A percentile compares a stretch with the other conserved stretches of the same genome.
Conservation (phyloP, 2,888 invertebrate species). For the Platycheirus rosarum region DNA sequence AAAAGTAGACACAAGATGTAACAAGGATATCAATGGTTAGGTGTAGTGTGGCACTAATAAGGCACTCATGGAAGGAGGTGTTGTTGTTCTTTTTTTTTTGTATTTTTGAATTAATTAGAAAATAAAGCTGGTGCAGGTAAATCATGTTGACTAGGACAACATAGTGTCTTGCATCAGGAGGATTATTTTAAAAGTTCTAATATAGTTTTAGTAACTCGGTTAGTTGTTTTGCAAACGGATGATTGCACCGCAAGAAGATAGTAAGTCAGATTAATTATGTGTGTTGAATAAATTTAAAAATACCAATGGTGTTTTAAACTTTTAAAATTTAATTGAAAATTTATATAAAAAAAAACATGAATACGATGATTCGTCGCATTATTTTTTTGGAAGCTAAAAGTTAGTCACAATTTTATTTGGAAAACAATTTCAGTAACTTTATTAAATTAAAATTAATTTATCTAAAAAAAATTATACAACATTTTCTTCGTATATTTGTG, state of each 20-base stretch:
- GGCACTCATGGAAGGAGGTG: constrained; percentile 33
- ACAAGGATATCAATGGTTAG: constrained; percentile 19
- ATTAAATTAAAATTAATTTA: no score
- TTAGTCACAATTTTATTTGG: no score
- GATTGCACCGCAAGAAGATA: constrained; percentile 50
- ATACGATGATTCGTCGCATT: no score
- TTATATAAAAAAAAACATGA: no score
- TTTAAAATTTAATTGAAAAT: no score
- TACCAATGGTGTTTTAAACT: no score
- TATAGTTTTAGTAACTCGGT: constrained; percentile 53
- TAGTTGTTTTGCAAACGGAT: constrained; percentile 65
- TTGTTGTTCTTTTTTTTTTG: constrained; percentile 38
- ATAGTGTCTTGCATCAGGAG: constrained; percentile 14
- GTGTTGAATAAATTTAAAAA: no score
- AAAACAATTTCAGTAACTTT: no score
- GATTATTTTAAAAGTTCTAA: constrained; percentile 27
- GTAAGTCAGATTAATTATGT: constrained; percentile 41
- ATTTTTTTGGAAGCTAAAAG: no score
- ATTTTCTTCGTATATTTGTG: no score
- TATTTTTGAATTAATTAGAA: constrained; percentile 58
- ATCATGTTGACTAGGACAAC: constrained; percentile 34
- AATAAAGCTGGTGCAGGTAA: constrained; percentile 14
- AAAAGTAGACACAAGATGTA: constrained; percentile 1
- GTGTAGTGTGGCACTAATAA: constrained; percentile 50
- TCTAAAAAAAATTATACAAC: no score